Evolutionary conservation across 2,113 vertebrate species (phyloP).

Genomic region (Eubucco bourcierii): DNA sequence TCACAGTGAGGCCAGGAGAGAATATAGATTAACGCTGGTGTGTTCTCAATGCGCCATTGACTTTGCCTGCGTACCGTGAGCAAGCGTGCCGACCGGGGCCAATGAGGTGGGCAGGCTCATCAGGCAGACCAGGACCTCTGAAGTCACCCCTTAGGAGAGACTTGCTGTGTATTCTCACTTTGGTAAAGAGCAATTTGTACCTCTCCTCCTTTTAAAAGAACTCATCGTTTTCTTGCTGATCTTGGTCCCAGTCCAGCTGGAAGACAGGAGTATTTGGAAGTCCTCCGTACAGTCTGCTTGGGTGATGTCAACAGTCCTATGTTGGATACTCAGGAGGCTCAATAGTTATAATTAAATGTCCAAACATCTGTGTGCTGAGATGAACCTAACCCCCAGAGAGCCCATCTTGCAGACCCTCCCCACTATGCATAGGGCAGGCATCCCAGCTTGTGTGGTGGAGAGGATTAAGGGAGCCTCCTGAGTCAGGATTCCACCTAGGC

Average conservation of each 20-base stretch:
- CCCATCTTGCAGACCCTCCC: neutral
- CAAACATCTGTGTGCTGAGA: neutral
- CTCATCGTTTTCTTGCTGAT: constrained; percentile 2
- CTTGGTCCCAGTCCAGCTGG: constrained; percentile 8
- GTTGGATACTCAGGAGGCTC: neutral
- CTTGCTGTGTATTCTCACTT: neutral
- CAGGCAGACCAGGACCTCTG: neutral
- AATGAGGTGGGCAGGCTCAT: neutral
- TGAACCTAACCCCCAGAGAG: neutral
- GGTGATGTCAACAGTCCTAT: neutral
- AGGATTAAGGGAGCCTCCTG: neutral
- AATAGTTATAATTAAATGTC: neutral
- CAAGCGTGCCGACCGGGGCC: neutral
- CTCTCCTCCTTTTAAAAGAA: neutral
- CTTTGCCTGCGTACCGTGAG: neutral
- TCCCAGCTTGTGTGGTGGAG: neutral
- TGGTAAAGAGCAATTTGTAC: neutral
- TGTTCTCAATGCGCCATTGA: neutral
- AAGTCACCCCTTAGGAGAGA: neutral
- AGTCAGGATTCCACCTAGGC: neutral
- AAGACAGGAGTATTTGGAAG: neutral
- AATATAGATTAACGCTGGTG: neutral
- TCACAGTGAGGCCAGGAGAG: neutral
- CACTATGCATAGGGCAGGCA: fast-evolving
- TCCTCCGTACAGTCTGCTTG: neutral